Conservation (phyloP, 2,888 invertebrate genomes). For the Hypena proboscidalis region DNA sequence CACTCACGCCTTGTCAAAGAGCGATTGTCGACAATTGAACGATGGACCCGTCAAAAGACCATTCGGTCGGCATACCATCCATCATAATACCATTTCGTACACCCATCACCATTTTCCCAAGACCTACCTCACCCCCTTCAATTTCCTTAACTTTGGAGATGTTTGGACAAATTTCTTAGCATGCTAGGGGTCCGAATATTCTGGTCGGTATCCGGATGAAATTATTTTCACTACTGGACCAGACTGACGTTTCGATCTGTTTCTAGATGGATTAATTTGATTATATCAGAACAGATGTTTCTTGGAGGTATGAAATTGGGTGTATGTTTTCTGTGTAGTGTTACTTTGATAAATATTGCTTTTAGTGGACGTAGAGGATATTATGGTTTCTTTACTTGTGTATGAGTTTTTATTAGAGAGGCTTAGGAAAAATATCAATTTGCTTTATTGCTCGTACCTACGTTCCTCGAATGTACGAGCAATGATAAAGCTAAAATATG, state of each 20-base stretch:
- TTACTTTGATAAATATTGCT: conserved; percentile 2
- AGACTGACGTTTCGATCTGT: conserved; percentile 82
- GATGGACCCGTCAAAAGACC: conserved; percentile 79
- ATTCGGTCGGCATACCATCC: conserved; percentile 74
- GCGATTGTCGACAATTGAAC: conserved; percentile 78
- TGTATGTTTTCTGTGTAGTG: neutral
- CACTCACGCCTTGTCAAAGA: conserved; percentile 70
- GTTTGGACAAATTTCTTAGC: conserved; percentile 8
- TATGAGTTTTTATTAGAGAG: too few relatives aligned
- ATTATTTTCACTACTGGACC: conserved; percentile 79
- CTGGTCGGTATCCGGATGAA: conserved; percentile 60
- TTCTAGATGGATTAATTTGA: conserved; percentile 84
- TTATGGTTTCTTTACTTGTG: neutral
- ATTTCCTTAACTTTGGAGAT: conserved; percentile 2
- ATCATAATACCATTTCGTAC: conserved; percentile 71
- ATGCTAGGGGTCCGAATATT: conserved; percentile 39
- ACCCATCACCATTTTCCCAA: conserved; percentile 48
- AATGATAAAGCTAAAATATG: too few relatives aligned
- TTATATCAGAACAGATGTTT: conserved; percentile 79
- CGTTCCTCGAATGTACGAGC: too few relatives aligned
- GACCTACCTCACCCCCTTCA: conserved; percentile 40
- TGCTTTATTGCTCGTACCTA: too few relatives aligned
- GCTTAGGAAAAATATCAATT: too few relatives aligned
- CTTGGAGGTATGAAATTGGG: conserved; percentile 36
- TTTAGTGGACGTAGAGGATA: neutral